Conservation (phyloP, 2,888 invertebrate genomes). For the Parnassius mnemosyne region DNA sequence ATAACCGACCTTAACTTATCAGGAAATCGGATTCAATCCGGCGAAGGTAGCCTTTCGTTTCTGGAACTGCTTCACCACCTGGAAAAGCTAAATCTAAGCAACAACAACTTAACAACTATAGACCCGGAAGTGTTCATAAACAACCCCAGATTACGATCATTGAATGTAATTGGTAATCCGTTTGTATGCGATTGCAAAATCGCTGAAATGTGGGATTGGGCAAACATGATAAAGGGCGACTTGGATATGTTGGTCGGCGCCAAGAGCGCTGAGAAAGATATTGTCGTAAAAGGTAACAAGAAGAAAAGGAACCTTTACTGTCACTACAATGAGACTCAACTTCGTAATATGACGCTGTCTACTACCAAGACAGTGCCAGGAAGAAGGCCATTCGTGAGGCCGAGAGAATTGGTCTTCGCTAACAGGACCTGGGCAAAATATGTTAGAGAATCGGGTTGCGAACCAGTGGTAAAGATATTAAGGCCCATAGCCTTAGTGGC, state of each 20-base stretch:
- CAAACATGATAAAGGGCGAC: conserved; percentile 82
- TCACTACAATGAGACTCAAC: conserved; percentile 81
- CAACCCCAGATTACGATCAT: conserved; percentile 80
- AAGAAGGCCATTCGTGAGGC: conserved; percentile 79
- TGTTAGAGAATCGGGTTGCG: conserved; percentile 84
- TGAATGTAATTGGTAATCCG: conserved; percentile 85
- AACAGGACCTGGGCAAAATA: conserved; percentile 88
- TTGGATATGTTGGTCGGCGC: conserved; percentile 84
- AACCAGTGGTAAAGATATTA: conserved; percentile 73
- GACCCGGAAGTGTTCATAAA: conserved; percentile 76
- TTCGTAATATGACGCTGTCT: conserved; percentile 69
- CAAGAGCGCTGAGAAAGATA: conserved; percentile 82
- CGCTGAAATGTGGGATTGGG: conserved; percentile 87
- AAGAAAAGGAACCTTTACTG: conserved; percentile 83
- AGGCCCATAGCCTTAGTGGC: conserved; percentile 63
- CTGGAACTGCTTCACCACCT: conserved; percentile 78
- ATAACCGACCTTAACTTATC: conserved; percentile 82
- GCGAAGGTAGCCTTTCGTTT: conserved; percentile 75
- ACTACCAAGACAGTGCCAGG: conserved; percentile 77
- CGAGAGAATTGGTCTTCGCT: conserved; percentile 78
- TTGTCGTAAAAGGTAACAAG: conserved; percentile 82
- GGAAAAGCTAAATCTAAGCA: conserved; percentile 82
- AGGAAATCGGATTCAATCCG: conserved; percentile 77
- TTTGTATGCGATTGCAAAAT: conserved; percentile 86
- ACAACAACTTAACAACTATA: conserved; percentile 82